Percentiles rank a stretch among this genome's conserved stretches.
These are phyloP conservation scores for Podarcis cretensis DNA, from an alignment of 2,113 vertebrate species.

Conservation along the genomic window DNA sequence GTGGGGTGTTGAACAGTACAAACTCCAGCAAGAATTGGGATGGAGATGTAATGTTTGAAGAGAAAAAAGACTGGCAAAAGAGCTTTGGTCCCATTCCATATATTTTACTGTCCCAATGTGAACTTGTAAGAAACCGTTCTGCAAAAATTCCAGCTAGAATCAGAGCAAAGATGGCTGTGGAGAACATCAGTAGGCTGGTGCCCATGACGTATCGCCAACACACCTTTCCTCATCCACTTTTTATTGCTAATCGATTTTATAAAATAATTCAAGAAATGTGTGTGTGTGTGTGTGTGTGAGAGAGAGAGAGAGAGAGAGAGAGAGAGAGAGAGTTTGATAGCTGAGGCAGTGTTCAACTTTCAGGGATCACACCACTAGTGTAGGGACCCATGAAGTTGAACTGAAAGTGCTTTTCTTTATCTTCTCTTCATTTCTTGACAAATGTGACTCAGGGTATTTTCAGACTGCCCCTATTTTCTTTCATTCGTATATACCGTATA, in stretches of 20 bases:
- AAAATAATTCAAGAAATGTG: background rate
- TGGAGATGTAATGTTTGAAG: background rate
- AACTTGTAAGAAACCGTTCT: background rate
- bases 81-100: background rate
- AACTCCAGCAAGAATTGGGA: background rate
- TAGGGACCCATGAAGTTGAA: too few species aligned
- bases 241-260: background rate
- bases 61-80: background rate
- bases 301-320: too few species aligned
- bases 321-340: background rate
- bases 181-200: background rate
- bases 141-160: background rate
- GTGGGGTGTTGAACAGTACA: too few species aligned
- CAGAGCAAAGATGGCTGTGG: background rate
- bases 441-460: background rate
- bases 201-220: background rate
- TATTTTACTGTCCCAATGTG: background rate
- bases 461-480: too few species aligned
- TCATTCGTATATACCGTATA: too few species aligned
- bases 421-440: slow-evolving; percentile 45
- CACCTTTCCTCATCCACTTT: background rate
- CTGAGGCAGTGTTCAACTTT: background rate
- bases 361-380: too few species aligned
- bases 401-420: too few species aligned
- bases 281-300: too few species aligned